Base-by-base conservation (phyloP, 2,888 invertebrate genomes). In the Fragum fragum region DNA sequence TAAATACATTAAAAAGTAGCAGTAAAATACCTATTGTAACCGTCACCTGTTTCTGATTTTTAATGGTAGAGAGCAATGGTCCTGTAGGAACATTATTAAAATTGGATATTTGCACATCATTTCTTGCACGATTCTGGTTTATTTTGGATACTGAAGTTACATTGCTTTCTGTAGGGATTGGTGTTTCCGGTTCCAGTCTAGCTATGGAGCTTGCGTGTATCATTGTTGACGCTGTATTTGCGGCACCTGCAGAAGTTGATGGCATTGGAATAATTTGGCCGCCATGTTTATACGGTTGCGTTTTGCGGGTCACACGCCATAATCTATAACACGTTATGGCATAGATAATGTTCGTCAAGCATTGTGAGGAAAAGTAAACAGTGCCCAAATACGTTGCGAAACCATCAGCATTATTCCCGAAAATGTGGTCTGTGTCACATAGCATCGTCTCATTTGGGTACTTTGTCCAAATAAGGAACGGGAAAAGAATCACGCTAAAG, bases 1-100 rank as follows among this genome's bases (percentile, higher is more conserved):
- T 61, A 32, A 61, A 61, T 1, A 61, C 61, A 32, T 61, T 61
- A n/a, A 61, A 61, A 21, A 61, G n/a, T 26, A 61, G 18, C 26
- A 61, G 32, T 11, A 61, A 26, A 9, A 61, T 61, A 18, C 61
- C 61, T 1, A 61, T 18, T 5, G 61, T 61, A 2, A 61, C 18
- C 1, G 26, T n/a, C 6, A 61, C 61, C n/a, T 18, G 61, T n/a
- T 61, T 61, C 61, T 61, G 61, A 32, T 6, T 28, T 32, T 11
- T 32, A 2, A 61, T 3, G 16, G 61, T 61, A 1, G 57, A 57
- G 3, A 23, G 23, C 2, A 23, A 6, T 14, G 57, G 57, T 23
- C 28, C 26, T 18, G 57, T 23, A 47, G 47, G 14, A 47, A 36
- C 9, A 36, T 36, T 36, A 3, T 9, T 36, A 36, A 36, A 36